Percentiles rank a stretch among this genome's conserved stretches.
phyloP scores from a whole-genome alignment of 1,140 invertebrate genomes.

The Cyphomyrmex costatus region DNA sequence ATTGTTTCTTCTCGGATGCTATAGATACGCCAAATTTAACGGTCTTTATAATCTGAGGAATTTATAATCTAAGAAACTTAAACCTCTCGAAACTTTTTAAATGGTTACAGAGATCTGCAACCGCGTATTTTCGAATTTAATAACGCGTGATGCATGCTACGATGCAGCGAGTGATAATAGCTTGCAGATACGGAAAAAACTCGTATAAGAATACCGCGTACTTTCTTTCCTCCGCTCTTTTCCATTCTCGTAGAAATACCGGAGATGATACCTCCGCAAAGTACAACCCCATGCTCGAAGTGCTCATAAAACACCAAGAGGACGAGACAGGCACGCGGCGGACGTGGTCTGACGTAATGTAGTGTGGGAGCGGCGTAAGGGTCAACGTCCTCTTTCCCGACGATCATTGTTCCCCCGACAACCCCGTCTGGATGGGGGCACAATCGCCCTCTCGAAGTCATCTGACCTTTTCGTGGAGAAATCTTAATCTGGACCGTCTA shows the following conservation, averaged over 20 bases:
- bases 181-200: background rate
- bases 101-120: no score
- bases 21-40: background rate
- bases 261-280: constrained; percentile 10
- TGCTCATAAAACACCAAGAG: constrained; percentile 58
- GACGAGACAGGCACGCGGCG: constrained; percentile 64
- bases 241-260: constrained; percentile 19
- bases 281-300: constrained; percentile 64
- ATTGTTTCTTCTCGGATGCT: background rate
- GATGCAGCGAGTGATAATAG: constrained; percentile 8
- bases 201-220: background rate
- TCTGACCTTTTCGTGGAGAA: constrained; percentile 5
- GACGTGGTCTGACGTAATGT: constrained; percentile 79
- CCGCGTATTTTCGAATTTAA: background rate
- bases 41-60: background rate
- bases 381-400: constrained; percentile 78
- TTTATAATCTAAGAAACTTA: no score
- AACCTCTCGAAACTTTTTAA: background rate
- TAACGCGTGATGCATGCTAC: background rate
- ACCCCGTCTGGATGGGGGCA: constrained; percentile 68
- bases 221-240: constrained; percentile 7
- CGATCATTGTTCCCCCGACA: constrained; percentile 77
- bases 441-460: constrained; percentile 46
- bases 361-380: constrained; percentile 79
- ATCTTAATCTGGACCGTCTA: constrained; percentile 15